phyloP scores from a whole-genome alignment of 2,113 vertebrate species.

The Malurus melanocephalus region DNA sequence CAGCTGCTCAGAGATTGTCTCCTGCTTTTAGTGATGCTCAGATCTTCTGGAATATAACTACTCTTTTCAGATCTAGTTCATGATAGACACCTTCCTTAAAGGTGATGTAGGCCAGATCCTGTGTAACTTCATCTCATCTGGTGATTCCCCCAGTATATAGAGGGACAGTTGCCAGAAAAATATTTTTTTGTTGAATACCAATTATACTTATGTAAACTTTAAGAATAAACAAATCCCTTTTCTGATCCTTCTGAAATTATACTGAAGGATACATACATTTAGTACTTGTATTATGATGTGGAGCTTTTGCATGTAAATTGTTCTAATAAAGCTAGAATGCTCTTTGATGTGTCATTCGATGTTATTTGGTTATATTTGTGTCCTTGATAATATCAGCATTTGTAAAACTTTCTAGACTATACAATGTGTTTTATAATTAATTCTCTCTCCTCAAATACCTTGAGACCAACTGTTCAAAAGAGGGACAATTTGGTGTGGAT shows the following conservation, averaged over 20 bases:
- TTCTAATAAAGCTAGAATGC: slow-evolving; percentile 17
- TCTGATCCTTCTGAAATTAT: slow-evolving; percentile 10
- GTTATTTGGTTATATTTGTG: slow-evolving; percentile 30
- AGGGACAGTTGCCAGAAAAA: not conserved
- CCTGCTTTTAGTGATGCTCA: not conserved
- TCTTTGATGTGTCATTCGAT: slow-evolving; percentile 35
- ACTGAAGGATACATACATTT: not conserved
- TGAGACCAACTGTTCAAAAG: not conserved
- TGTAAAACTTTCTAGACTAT: not conserved
- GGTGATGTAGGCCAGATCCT: not conserved
- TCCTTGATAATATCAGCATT: slow-evolving; percentile 36
- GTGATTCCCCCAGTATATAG: not conserved
- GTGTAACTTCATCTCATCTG: not conserved
- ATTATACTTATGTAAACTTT: slow-evolving; percentile 1
- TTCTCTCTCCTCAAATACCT: not conserved
- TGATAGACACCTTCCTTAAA: not conserved
- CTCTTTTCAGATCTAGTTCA: not conserved
- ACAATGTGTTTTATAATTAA: slow-evolving; percentile 3
- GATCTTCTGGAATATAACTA: not conserved
- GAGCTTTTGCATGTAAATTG: slow-evolving; percentile 29
- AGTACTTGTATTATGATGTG: not conserved
- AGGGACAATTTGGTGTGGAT: not conserved
- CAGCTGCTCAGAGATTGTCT: not conserved
- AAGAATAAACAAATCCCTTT: slow-evolving; percentile 23
- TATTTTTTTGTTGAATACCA: slow-evolving; percentile 3